phyloP scores from a whole-genome alignment of 2,888 invertebrate species.

The Campoplex nolae region DNA sequence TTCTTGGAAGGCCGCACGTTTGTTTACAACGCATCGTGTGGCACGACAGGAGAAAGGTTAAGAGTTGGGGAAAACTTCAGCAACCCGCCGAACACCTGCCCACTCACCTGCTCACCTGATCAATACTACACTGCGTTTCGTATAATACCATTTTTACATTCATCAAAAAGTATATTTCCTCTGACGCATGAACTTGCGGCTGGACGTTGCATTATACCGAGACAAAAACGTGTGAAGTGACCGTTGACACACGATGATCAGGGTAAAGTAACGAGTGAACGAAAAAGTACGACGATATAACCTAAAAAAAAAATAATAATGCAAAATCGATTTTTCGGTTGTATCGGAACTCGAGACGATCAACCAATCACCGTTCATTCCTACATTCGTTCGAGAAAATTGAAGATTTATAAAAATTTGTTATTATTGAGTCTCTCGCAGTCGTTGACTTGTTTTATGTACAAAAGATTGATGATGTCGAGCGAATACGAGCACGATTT shows the following conservation, averaged over 20 bases:
- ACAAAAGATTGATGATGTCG: conserved; percentile 62
- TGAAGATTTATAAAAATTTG: conserved; percentile 63
- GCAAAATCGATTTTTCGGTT: conserved; percentile 25
- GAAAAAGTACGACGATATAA: background rate
- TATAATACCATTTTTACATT: background rate
- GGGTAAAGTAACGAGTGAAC: background rate
- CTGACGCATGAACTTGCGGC: conserved; percentile 29
- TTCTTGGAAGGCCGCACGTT: background rate
- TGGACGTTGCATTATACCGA: background rate
- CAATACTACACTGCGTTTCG: conserved; percentile 47
- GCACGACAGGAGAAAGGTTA: conserved; percentile 20
- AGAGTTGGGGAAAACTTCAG: conserved; percentile 25
- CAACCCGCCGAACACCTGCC: conserved; percentile 47
- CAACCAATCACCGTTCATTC: conserved; percentile 59
- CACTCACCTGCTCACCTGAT: conserved; percentile 42
- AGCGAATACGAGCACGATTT: conserved; percentile 65
- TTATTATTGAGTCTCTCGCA: conserved; percentile 52
- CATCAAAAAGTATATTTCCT: background rate
- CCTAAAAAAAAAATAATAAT: conserved; percentile 37
- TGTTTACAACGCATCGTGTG: background rate
- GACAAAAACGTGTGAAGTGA: conserved; percentile 25
- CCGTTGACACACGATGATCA: background rate
- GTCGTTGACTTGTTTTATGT: conserved; percentile 39
- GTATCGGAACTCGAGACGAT: conserved; percentile 33
- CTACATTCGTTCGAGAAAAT: conserved; percentile 59